Evolutionary conservation across 2,888 invertebrate species (phyloP), one percentile per base, ranked within the genome.

Genomic region (Nymphalis c-album): DNA sequence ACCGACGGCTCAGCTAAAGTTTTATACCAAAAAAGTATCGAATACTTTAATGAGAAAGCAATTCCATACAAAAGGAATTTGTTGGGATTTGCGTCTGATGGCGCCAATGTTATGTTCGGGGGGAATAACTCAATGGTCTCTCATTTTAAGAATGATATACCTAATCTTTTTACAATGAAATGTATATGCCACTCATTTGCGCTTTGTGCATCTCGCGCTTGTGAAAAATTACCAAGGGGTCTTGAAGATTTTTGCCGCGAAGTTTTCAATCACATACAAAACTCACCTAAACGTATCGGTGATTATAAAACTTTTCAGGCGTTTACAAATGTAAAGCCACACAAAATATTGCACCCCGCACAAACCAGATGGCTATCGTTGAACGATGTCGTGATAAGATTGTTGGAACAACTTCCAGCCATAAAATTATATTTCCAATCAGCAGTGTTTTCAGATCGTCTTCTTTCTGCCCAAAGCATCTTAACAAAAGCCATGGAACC

Each of bases 21-120:
- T 10, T 72, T 76, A 55, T 60, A 77, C 67, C 18, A 22, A 22
- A 22, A 22, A 22, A 22, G 1, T 22, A 22, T 22, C 22, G 22
- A 72, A 63, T 69, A 69, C 69, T 72, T 70, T 64, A 53, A 7
- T 13, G 18, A 5, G 45, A 59, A 64, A 60, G 13, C 35, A n/a
- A 64, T 64, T 26, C 64, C 64, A 22, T 64, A 64, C 60, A 60
- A 64, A 64, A 50, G 6, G 6, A 64, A 68, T 60, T n/a, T 72
- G 69, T 61, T 74, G 65, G 75, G 75, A 55, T 74, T 73, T 74
- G 73, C 74, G 45, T 71, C 75, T 64, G 75, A 76, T 70, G 75
- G 74, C n/a, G 70, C 72, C 20, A 75, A 72, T 64, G 70, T 72
- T 40, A 75, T 77, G 71, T 72, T 77, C 63, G 75, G 75, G 17